Evolutionary conservation across 2,888 invertebrate genomes (phyloP).

Genomic region (Neoascia interrupta): DNA sequence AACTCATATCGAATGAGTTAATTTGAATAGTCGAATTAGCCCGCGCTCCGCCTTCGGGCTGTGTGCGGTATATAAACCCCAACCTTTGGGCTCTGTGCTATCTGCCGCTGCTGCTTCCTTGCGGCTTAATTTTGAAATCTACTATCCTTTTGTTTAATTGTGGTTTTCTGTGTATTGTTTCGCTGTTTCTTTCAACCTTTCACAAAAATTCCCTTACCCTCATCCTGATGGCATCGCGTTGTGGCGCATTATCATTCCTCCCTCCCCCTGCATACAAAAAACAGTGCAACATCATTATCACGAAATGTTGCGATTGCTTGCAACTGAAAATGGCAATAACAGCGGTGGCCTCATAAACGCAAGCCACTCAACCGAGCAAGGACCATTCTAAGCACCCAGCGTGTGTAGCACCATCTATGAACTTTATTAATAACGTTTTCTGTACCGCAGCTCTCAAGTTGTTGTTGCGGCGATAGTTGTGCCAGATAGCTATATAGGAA

Average conservation of each 20-base stretch:
- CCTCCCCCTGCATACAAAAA: conserved; percentile 41
- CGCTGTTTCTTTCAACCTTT: conserved; percentile 2
- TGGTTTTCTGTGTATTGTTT: conserved; percentile 57
- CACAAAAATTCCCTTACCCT: not conserved
- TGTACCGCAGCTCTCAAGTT: conserved; percentile 39
- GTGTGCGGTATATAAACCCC: too few relatives aligned
- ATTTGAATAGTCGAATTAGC: conserved; percentile 61
- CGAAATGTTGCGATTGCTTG: conserved; percentile 64
- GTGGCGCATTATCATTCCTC: not conserved
- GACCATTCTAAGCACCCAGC: conserved; percentile 68
- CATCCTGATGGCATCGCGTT: not conserved
- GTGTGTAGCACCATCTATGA: conserved; percentile 69
- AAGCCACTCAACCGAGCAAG: conserved; percentile 68
- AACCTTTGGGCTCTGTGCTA: not conserved
- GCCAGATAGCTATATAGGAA: not conserved
- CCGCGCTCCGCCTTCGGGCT: not conserved
- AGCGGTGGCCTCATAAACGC: conserved; percentile 69
- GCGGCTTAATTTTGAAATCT: conserved; percentile 24
- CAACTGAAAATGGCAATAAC: conserved; percentile 70
- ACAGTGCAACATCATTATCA: conserved; percentile 67
- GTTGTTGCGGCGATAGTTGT: conserved; percentile 16
- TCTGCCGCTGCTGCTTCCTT: conserved; percentile 1
- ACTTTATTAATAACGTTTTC: conserved; percentile 68
- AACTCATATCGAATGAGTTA: conserved; percentile 68
- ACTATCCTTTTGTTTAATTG: conserved; percentile 64